Evolutionary conservation across 1,140 invertebrate genomes (phyloP).

Genomic region (Bombyx mandarina): DNA sequence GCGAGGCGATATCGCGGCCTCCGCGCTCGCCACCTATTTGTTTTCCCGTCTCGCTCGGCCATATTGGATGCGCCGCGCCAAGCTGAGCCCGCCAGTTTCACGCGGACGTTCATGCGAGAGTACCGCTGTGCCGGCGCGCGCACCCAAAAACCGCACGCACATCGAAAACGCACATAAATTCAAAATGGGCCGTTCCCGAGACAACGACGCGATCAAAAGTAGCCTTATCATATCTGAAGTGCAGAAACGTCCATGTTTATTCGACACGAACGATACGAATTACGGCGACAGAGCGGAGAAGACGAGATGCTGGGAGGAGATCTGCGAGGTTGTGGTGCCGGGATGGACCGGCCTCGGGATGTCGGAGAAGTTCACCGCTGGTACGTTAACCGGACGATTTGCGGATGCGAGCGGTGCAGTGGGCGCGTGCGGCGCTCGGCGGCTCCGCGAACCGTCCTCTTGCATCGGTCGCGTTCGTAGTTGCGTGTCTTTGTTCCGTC

Average conservation of each 20-base stretch:
- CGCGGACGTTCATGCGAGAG: slow-evolving; percentile 46
- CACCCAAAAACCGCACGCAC: slow-evolving; percentile 22
- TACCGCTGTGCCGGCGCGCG: slow-evolving; percentile 22
- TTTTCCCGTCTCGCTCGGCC: slow-evolving; percentile 36
- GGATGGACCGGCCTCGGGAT: slow-evolving; percentile 40
- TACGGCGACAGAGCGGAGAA: slow-evolving; percentile 57
- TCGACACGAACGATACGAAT: slow-evolving; percentile 51
- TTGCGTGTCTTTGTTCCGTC: slow-evolving; percentile 18
- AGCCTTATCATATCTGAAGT: slow-evolving; percentile 49
- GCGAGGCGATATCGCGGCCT: slow-evolving; percentile 44
- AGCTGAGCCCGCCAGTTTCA: slow-evolving; percentile 51
- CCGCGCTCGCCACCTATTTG: slow-evolving; percentile 37
- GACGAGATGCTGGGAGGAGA: slow-evolving; percentile 54
- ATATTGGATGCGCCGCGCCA: slow-evolving; percentile 36
- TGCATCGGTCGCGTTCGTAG: slow-evolving; percentile 46
- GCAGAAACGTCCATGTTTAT: slow-evolving; percentile 49
- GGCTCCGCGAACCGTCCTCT: slow-evolving; percentile 32
- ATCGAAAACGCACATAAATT: slow-evolving; percentile 17
- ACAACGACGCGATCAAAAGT: slow-evolving; percentile 53
- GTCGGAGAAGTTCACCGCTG: slow-evolving; percentile 47
- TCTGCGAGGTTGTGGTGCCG: slow-evolving; percentile 51
- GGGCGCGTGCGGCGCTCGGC: slow-evolving; percentile 25
- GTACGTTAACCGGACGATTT: slow-evolving; percentile 41
- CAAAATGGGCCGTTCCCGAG: slow-evolving; percentile 51
- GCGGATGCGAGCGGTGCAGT: slow-evolving; percentile 21